Base-by-base conservation (phyloP, 2,113 vertebrate species). In the Rafetus swinhoei region DNA sequence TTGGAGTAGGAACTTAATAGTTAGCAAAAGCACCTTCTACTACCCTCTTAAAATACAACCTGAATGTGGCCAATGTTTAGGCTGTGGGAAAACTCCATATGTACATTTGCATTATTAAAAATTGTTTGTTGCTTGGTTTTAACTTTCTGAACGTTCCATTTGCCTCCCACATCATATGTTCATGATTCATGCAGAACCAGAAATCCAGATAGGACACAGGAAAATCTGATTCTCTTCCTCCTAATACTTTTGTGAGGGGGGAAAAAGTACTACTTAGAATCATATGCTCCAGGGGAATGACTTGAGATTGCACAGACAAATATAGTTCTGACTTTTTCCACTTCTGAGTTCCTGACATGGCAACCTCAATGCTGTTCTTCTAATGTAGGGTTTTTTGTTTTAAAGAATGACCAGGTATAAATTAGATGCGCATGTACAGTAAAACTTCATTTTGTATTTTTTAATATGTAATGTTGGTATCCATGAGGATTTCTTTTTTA, bases 171-270 rank as follows among this genome's bases (percentile, higher is more conserved):
- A 77, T 27, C 39, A 13, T 45, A 12, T 45, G 12, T 35, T 76
- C 39, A 9, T 82, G 86, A 45, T 1, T 0, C 52, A 84, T 93
- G 18, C 19, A 45, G 86, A 91, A 45, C 9, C 59, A 59, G 80
- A 50, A 7, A 8, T 88, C 53, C 19, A 90, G 39, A 8, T 56
- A 62, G 45, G 52, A 57, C 62, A 57, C 57, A 3, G 13, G 69
- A 77, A 57, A 13, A 80, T 27, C 65, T 92, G 88, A 57, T 81
- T 81, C 82, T 24, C 15, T 93, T 93, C 55, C 87, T 52, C 54
- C 65, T 72, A 16, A 89, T 77, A 12, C 7, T 77, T 14, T 24
- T 50, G 24, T 27, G 10, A 25, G 11, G 39, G 6, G 39, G 21
- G 22, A 12, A 27, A 50, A 77, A 77, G 24, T 77, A 50, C 22